A percentile compares a stretch with the other conserved stretches of the same genome.
phyloP scores from a whole-genome alignment of 2,113 vertebrate genomes.

The Cyanoramphus novaezelandiae region DNA sequence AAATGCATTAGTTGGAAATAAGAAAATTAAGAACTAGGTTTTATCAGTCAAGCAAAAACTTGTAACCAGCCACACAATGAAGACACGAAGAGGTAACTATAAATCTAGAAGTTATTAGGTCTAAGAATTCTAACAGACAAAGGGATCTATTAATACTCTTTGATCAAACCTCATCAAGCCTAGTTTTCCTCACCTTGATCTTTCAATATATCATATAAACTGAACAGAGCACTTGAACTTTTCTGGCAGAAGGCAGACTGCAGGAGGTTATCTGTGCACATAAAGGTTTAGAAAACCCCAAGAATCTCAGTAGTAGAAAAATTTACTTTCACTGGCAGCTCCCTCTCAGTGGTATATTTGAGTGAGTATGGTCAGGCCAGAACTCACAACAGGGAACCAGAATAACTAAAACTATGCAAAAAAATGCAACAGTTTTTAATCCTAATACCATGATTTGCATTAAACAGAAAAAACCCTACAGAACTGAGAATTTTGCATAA shows the following conservation, averaged over 20 bases:
- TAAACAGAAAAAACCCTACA: background rate
- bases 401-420: background rate
- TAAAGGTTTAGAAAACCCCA: background rate
- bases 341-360: background rate
- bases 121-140: background rate
- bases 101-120: background rate
- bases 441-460: background rate
- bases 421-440: background rate
- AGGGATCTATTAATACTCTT: background rate
- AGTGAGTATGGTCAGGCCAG: rapidly evolving
- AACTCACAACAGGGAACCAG: background rate
- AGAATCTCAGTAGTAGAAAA: background rate
- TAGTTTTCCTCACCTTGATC: background rate
- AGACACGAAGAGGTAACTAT: background rate
- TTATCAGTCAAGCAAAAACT: background rate
- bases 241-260: background rate
- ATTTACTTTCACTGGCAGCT: background rate
- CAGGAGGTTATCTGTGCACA: background rate
- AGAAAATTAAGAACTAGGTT: background rate
- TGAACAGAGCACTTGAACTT: background rate
- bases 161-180: background rate
- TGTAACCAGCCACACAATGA: background rate
- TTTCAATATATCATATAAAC: background rate
- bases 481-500: background rate
- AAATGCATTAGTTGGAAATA: background rate